These are phyloP conservation scores for Eudemis profundana DNA, from an alignment of 2,888 invertebrate genomes.

Conservation along the genomic window DNA sequence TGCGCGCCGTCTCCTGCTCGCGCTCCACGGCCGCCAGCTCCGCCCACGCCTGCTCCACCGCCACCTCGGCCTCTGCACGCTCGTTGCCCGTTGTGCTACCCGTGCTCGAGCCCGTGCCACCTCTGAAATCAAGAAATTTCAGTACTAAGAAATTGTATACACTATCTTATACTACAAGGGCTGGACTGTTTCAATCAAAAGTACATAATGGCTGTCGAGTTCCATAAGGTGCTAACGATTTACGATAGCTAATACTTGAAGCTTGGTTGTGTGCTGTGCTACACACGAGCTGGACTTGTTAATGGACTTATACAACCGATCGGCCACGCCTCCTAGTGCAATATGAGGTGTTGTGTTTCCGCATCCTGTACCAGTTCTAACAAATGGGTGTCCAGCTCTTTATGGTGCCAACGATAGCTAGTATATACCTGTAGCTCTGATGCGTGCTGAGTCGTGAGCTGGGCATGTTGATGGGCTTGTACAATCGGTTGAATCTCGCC, in stretches of 20 bases:
- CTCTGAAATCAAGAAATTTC: conserved; percentile 52
- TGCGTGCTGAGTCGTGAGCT: conserved; percentile 86
- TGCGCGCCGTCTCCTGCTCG: conserved; percentile 93
- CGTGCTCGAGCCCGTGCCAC: conserved; percentile 54
- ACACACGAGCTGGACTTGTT: background rate
- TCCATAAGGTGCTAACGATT: too few relatives aligned
- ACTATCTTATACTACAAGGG: too few relatives aligned
- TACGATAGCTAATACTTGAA: too few relatives aligned
- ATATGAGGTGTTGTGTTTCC: too few relatives aligned
- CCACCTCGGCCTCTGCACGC: conserved; percentile 86
- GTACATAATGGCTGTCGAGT: too few relatives aligned
- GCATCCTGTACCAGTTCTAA: too few relatives aligned
- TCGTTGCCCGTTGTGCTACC: conserved; percentile 59
- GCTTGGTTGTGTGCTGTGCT: too few relatives aligned
- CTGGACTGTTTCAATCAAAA: too few relatives aligned
- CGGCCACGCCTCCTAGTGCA: background rate
- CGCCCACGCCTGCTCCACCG: conserved; percentile 93
- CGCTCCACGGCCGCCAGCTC: conserved; percentile 93
- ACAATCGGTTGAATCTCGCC: conserved; percentile 91
- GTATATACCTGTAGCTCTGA: conserved; percentile 81
- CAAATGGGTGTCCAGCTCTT: too few relatives aligned
- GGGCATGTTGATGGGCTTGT: conserved; percentile 85
- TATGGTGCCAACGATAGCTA: too few relatives aligned
- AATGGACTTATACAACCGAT: background rate
- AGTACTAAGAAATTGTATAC: too few relatives aligned